Evolutionary conservation across 1,140 invertebrate genomes (phyloP).

Genomic region (Nasonia longicornis): DNA sequence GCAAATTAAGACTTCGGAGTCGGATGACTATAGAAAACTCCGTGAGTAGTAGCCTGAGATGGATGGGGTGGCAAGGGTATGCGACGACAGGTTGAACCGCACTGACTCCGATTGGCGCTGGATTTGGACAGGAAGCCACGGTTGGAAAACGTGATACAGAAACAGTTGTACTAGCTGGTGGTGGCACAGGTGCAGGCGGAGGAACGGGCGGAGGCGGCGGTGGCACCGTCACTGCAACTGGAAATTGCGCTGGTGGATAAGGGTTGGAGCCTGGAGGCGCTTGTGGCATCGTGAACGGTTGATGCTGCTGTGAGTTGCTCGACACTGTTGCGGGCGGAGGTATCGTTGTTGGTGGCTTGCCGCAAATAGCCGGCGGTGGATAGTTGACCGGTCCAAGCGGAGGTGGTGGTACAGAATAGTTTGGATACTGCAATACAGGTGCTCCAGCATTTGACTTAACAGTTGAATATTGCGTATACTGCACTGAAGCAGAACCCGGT

Average conservation of each 20-base stretch:
- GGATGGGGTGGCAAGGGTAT: slow-evolving; percentile 40
- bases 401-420: slow-evolving; percentile 51
- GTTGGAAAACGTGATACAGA: slow-evolving; percentile 28
- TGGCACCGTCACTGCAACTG: slow-evolving; percentile 49
- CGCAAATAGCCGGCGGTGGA: slow-evolving; percentile 46
- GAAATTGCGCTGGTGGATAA: slow-evolving; percentile 62
- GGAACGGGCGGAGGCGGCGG: slow-evolving; percentile 50
- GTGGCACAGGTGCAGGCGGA: slow-evolving; percentile 46
- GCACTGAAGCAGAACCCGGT: slow-evolving; percentile 61
- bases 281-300: slow-evolving; percentile 60
- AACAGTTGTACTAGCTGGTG: slow-evolving; percentile 40
- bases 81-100: background rate
- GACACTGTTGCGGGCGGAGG: background rate
- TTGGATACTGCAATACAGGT: slow-evolving; percentile 51
- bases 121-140: background rate
- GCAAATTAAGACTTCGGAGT: slow-evolving; percentile 59
- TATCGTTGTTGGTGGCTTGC: slow-evolving; percentile 9
- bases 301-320: slow-evolving; percentile 45
- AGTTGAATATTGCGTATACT: slow-evolving; percentile 58
- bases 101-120: slow-evolving; percentile 42
- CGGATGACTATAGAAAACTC: slow-evolving; percentile 59
- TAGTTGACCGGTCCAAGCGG: slow-evolving; percentile 50
- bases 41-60: slow-evolving; percentile 53
- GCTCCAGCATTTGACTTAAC: slow-evolving; percentile 43
- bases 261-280: slow-evolving; percentile 66